Base-by-base conservation (phyloP, 2,888 invertebrate species). In the Alloscopus bannaensis region DNA sequence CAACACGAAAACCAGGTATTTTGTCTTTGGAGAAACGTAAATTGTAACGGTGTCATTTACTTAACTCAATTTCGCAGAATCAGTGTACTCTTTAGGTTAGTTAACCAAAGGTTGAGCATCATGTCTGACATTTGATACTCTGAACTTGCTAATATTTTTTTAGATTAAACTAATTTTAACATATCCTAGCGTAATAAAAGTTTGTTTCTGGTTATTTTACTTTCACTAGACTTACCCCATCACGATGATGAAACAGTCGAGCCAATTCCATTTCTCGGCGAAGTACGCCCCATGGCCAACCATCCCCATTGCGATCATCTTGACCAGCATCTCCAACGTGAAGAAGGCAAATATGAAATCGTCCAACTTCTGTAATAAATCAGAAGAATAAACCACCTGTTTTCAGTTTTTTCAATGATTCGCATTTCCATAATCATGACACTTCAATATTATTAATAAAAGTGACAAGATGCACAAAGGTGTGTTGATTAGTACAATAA, bases 271-370 rank as follows among this genome's bases (percentile, higher is more conserved):
- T 20, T 98, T 96, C 89, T 99, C 99, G 0, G 97, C 97, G 88
- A 99, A 91, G 89, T 99, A 99, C 11, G 98, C 94, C 68, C 95
- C 94, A 88, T 94, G 94, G 24, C 97, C 97, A 87, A 94, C 94
- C 83, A 98, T 93, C 24, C 98, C 98, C 97, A 99, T 98, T 45
- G 99, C 99, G 70, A 97, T 93, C 94, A 99, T 96, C 91, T 99
- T 99, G 88, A 99, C 95, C 85, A 94, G 92, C 98, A 99, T 96
- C 90, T 99, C 99, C 88, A 98, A 89, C 64, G 98, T 93, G 91
- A 99, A 99, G 91, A 98, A 98, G 85, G 94, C 96, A 90, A 99
- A 99, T 89, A 99, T 99, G 88, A 97, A 94, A 89, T 99, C 98
- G 89, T 99, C 99, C 89, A 99, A 96, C 88, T 95, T 93, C 94